These are phyloP conservation scores for Cryptotermes secundus DNA, from an alignment of 1,140 invertebrate genomes.

Conservation along the genomic window DNA sequence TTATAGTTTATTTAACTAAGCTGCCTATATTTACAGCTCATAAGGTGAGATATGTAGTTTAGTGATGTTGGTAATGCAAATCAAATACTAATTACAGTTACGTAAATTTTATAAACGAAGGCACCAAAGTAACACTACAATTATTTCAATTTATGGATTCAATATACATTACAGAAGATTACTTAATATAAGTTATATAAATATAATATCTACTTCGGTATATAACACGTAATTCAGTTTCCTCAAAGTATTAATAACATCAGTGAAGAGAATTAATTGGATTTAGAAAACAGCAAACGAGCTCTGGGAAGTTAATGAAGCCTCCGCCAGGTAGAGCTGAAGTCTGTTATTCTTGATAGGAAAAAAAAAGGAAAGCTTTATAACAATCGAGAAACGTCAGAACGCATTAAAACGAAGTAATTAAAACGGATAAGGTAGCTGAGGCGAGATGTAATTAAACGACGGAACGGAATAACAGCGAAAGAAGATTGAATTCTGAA, in stretches of 20 bases:
- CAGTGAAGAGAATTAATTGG: not conserved
- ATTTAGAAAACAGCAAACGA: not conserved
- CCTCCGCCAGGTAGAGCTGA: not conserved
- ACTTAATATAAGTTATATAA: not conserved
- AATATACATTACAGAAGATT: no score
- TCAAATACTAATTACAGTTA: no score
- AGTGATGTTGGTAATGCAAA: no score
- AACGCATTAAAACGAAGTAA: conserved; percentile 14
- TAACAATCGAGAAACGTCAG: not conserved
- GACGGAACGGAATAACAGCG: not conserved
- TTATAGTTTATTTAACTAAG: no score
- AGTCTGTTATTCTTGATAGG: not conserved
- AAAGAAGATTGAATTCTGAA: conserved; percentile 2
- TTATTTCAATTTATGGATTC: no score
- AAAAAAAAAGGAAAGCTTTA: not conserved
- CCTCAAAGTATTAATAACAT: not conserved
- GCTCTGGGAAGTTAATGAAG: not conserved
- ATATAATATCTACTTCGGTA: not conserved
- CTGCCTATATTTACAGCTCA: no score
- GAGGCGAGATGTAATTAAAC: not conserved
- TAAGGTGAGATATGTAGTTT: no score
- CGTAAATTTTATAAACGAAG: no score
- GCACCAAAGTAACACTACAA: no score
- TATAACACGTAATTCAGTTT: not conserved
- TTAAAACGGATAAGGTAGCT: conserved; percentile 12